Base-by-base conservation (phyloP, 1,140 invertebrate genomes). In the Drosophila baimaii region DNA sequence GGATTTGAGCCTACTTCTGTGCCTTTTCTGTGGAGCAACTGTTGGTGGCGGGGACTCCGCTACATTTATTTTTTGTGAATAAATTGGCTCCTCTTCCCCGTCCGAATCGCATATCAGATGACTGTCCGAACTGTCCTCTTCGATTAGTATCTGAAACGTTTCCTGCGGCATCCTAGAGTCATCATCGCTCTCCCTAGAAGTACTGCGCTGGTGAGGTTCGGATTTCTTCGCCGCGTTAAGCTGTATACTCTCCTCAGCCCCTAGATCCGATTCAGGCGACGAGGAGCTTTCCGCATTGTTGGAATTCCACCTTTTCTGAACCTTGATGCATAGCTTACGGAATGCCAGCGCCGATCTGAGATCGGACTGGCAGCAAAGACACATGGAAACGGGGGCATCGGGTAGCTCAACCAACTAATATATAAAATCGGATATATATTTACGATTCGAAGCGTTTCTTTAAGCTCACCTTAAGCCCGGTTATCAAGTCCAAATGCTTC, bases 291-390 rank as follows among this genome's bases (percentile, higher is more conserved):
- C 37, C 0, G 44, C 41, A 1, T 43, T 13, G 8, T 19, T 25
- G 2, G 39, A 17, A 5, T 21, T 33, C 66, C 79, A 88, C 25
- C 52, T 73, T 17, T 68, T 79, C 52, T 82, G 76, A 2, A 64
- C 72, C 23, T 88, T 88, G 2, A 79, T 69, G 27, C 76, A 88
- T 7, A 78, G 47, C 13, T 56, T 73, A 1, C 83, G 79, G 41
- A 86, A 86, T 0, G 83, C 58, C 44, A 86, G 46, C 10, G 59
- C 64, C 13, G 55, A 25, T 51, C 63, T 65, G 1, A 86, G 68
- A 43, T 86, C 83, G 15, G 72, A 55, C 33, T 86, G 76, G 43
- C 83, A 86, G 49, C 79, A 66, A 6, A 52, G 35, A 21, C 83
- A 86, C 23, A 86, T 86, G 2, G 54, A 75, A 3, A 7, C 46